These are phyloP conservation scores for Mermis nigrescens DNA, from an alignment of 2,888 invertebrate genomes.

Conservation along the genomic window DNA sequence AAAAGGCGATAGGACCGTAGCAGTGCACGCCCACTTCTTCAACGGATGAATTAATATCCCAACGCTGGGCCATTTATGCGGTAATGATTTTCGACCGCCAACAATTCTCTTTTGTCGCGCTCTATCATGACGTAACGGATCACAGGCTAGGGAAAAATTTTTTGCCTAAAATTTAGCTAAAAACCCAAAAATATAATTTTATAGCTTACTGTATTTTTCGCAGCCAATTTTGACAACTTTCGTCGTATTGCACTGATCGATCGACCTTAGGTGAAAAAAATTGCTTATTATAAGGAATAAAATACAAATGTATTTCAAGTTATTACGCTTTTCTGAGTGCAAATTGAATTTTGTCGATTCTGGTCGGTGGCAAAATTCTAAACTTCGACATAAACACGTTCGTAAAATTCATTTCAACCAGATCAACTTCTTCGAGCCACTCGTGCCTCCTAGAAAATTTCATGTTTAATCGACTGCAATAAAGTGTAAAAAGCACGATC, in stretches of 20 bases:
- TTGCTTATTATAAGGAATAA: no score
- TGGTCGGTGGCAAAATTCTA: neutral
- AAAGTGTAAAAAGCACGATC: no score
- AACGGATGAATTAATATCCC: slow-evolving; percentile 39
- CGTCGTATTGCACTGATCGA: neutral
- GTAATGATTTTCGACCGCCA: slow-evolving; percentile 8
- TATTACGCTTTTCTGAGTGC: neutral
- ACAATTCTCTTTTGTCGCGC: slow-evolving; percentile 7
- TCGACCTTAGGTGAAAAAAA: neutral
- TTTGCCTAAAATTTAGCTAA: neutral
- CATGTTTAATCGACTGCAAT: no score
- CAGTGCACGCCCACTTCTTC: slow-evolving; percentile 38
- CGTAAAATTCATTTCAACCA: neutral
- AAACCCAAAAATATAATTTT: neutral
- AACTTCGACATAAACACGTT: neutral
- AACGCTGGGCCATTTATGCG: slow-evolving; percentile 44
- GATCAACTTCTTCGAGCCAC: neutral
- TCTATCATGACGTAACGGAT: neutral
- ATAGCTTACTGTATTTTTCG: neutral
- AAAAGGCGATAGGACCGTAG: slow-evolving; percentile 37
- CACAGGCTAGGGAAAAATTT: neutral
- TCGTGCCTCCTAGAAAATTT: neutral
- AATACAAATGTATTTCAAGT: no score
- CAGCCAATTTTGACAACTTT: neutral
- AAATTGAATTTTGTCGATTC: neutral